phyloP scores from a whole-genome alignment of 2,888 invertebrate genomes.

The Sphaerophoria rueppellii region DNA sequence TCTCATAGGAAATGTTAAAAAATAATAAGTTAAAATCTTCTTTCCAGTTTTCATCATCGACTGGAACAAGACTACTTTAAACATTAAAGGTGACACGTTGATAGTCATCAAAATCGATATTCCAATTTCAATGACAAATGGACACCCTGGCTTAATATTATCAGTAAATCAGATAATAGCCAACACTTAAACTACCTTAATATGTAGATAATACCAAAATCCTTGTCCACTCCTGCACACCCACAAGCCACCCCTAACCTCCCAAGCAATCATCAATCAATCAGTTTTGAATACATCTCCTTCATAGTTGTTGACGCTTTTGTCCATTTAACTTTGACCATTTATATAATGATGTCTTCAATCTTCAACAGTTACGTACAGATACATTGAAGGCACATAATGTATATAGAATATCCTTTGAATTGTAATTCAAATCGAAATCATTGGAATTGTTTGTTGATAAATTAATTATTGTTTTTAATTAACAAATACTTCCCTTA shows the following conservation, averaged over 20 bases:
- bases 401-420: neutral
- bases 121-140: neutral
- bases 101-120: neutral
- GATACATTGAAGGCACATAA: neutral
- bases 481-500: slow-evolving; percentile 1
- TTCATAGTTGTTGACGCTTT: slow-evolving; percentile 1
- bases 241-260: neutral
- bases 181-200: too few relatives aligned
- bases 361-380: neutral
- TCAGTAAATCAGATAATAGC: slow-evolving; percentile 29
- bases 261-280: slow-evolving; percentile 2
- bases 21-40: too few relatives aligned
- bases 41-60: too few relatives aligned
- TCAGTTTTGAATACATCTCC: neutral
- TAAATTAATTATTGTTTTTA: slow-evolving; percentile 4
- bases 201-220: neutral
- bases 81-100: slow-evolving; percentile 23
- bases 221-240: neutral
- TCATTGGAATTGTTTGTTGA: slow-evolving; percentile 1
- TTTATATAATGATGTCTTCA: slow-evolving; percentile 6
- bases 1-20: too few relatives aligned
- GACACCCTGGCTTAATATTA: slow-evolving; percentile 11
- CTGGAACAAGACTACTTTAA: neutral
- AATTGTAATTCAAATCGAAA: neutral
- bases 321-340: slow-evolving; percentile 7